These are phyloP conservation scores for Cepaea hortensis DNA, from an alignment of 2,888 invertebrate genomes.

Conservation along the genomic window DNA sequence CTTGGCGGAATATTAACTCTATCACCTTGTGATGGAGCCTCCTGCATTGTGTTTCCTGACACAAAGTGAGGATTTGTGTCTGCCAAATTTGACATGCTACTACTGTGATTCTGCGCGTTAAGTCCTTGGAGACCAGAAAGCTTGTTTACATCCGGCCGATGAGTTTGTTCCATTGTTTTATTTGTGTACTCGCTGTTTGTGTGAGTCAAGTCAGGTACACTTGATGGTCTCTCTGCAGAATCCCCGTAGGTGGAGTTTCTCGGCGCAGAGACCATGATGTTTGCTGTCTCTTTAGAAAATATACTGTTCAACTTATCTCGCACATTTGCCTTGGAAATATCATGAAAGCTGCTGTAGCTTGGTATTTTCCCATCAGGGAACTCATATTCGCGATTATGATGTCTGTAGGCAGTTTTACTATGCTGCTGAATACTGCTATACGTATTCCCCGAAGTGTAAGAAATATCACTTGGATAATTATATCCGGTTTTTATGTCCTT, in stretches of 20 bases:
- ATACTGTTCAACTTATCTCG: constrained; percentile 26
- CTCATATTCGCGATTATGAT: background rate
- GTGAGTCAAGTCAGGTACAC: background rate
- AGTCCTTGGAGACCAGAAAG: background rate
- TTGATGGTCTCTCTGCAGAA: background rate
- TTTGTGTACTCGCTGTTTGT: background rate
- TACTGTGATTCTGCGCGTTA: too few relatives aligned
- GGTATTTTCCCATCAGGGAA: too few relatives aligned
- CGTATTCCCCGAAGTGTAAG: too few relatives aligned
- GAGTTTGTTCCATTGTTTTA: background rate
- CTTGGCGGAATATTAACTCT: background rate
- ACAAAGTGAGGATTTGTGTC: background rate
- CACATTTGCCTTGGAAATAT: background rate
- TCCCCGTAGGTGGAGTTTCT: background rate
- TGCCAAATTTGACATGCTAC: too few relatives aligned
- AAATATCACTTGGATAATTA: background rate
- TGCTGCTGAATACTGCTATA: background rate
- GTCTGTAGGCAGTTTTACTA: too few relatives aligned
- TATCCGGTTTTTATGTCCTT: background rate
- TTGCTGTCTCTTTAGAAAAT: constrained; percentile 17
- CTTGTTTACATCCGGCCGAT: background rate
- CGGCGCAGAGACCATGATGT: background rate
- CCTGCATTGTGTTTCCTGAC: background rate
- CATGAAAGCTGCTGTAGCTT: too few relatives aligned
- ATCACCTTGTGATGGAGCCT: background rate